Conservation (phyloP, 2,113 vertebrate species). For the Hucho hucho region DNA sequence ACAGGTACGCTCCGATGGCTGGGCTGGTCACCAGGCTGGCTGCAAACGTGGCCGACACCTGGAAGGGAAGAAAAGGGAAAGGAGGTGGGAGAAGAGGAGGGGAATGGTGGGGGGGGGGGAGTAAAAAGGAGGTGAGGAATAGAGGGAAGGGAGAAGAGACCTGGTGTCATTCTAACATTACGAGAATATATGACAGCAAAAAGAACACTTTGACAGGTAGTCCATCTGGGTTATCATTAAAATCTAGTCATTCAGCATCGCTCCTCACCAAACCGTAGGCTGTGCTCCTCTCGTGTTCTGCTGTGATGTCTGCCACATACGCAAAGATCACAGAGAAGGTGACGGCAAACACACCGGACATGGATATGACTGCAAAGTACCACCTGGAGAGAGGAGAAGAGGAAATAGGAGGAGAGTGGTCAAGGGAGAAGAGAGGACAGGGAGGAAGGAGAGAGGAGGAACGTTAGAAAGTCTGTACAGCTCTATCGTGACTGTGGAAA, state of each 20-base stretch:
- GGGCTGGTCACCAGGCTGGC: constrained; percentile 91
- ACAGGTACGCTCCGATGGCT: constrained; percentile 87
- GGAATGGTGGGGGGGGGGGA: not conserved
- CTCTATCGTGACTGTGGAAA: too few species aligned
- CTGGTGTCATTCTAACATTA: not conserved
- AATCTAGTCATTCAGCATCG: not conserved
- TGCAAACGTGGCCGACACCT: constrained; percentile 92
- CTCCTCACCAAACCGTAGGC: constrained; percentile 86
- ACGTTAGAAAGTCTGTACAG: too few species aligned
- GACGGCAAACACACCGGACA: constrained; percentile 91
- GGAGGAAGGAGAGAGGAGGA: not conserved
- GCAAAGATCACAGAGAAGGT: constrained; percentile 92
- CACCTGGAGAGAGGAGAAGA: constrained; percentile 72
- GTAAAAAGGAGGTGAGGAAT: too few species aligned
- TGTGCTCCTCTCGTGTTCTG: constrained; percentile 89
- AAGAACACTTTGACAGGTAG: too few species aligned
- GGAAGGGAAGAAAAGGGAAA: not conserved
- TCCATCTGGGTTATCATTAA: not conserved
- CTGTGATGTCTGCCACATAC: constrained; percentile 87
- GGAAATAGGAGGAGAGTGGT: too few species aligned
- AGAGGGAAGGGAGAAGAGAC: not conserved
- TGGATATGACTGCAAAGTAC: constrained; percentile 93
- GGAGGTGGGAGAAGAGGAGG: not conserved
- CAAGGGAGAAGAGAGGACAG: not conserved
- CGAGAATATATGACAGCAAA: not conserved